phyloP scores from a whole-genome alignment of 2,113 vertebrate species.

The Okapia johnstoni region DNA sequence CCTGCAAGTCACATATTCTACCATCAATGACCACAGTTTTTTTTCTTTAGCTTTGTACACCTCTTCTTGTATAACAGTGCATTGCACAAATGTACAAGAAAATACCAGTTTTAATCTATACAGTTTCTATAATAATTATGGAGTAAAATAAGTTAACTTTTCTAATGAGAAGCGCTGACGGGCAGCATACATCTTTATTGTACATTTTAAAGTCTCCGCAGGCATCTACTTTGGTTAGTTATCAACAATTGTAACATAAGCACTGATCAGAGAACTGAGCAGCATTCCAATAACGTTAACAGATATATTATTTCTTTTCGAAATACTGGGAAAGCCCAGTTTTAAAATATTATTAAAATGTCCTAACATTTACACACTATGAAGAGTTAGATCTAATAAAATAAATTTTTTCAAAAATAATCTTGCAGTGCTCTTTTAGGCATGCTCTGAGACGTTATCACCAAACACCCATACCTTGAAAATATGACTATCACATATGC shows the following conservation, averaged over 20 bases:
- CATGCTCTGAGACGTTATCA: slow-evolving; percentile 88
- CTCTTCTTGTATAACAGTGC: slow-evolving; percentile 91
- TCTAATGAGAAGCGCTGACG: slow-evolving; percentile 90
- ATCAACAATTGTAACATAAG: slow-evolving; percentile 89
- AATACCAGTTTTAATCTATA: slow-evolving; percentile 98
- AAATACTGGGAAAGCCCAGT: slow-evolving; percentile 88
- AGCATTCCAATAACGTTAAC: slow-evolving; percentile 93
- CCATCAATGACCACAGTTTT: slow-evolving; percentile 49
- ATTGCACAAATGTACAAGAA: slow-evolving; percentile 96
- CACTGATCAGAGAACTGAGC: slow-evolving; percentile 91
- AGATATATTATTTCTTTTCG: slow-evolving; percentile 96
- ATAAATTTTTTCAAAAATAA: slow-evolving; percentile 99
- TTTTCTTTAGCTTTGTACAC: slow-evolving; percentile 80
- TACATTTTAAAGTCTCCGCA: slow-evolving; percentile 95
- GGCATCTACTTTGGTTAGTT: slow-evolving; percentile 99
- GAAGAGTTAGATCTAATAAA: slow-evolving; percentile 98
- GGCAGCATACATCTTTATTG: slow-evolving; percentile 87
- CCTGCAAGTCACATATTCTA: slow-evolving; percentile 65
- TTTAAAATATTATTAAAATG: slow-evolving; percentile 96
- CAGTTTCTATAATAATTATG: slow-evolving; percentile 98
- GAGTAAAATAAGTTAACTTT: slow-evolving; percentile 99
- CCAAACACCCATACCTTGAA: slow-evolving; percentile 83
- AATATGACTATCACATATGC: slow-evolving; percentile 78
- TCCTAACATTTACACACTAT: slow-evolving; percentile 98
- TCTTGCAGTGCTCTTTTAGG: slow-evolving; percentile 95